Conservation (phyloP, 2,113 vertebrate genomes). For the Recurvirostra avosetta region DNA sequence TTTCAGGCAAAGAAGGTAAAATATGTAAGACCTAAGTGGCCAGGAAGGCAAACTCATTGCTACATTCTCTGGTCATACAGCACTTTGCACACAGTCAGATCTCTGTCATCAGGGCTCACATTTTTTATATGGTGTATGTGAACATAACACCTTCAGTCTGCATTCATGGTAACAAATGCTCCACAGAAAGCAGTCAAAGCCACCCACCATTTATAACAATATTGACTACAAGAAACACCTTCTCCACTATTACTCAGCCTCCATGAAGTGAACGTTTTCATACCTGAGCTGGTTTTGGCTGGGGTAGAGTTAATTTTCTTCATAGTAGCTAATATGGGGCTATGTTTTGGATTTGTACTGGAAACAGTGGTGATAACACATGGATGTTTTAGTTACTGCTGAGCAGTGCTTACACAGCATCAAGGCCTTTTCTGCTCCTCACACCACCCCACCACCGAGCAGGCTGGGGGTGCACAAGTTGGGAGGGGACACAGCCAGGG, state of each 20-base stretch:
- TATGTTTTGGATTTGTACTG: not conserved
- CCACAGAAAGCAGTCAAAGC: not conserved
- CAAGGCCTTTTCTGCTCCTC: not conserved
- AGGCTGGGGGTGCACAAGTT: no score
- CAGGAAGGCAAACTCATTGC: not conserved
- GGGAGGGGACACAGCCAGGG: not conserved
- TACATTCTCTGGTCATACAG: rapidly evolving
- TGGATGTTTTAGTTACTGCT: not conserved
- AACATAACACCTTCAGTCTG: not conserved
- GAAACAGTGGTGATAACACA: not conserved
- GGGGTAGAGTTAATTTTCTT: not conserved
- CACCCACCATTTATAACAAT: not conserved
- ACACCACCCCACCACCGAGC: not conserved
- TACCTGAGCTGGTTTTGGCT: not conserved
- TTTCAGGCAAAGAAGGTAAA: not conserved
- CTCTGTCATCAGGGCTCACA: no score
- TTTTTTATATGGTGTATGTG: not conserved
- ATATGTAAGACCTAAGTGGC: not conserved
- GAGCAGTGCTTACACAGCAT: not conserved
- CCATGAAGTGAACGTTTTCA: rapidly evolving
- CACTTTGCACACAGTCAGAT: not conserved
- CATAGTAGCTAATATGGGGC: not conserved
- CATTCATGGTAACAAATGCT: not conserved
- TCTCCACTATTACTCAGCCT: not conserved
- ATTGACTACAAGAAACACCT: not conserved